Percentiles rank a stretch among this genome's conserved stretches.
Evolutionary conservation across 2,113 vertebrate species (phyloP).

Genomic region (Sminthopsis crassicaudata): DNA sequence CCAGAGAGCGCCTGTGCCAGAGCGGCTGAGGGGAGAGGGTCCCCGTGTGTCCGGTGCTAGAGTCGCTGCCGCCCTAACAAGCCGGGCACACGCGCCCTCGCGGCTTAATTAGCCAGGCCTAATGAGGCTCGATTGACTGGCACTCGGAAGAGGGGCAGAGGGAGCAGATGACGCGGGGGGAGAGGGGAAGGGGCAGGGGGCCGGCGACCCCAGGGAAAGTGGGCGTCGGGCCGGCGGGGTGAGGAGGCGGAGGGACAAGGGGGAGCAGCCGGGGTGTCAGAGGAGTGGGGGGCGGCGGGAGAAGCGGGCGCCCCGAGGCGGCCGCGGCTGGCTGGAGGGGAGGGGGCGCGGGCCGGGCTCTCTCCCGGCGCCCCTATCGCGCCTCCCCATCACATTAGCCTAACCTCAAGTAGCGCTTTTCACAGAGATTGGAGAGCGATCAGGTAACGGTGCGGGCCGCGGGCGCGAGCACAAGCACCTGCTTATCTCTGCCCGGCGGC

Average conservation of each 20-base stretch:
- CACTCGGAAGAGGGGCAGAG: neutral
- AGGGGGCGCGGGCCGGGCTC: constrained; percentile 68
- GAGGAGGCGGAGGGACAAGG: neutral
- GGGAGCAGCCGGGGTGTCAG: neutral
- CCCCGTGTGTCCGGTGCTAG: neutral
- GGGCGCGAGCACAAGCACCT: constrained; percentile 80
- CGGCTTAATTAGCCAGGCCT: neutral
- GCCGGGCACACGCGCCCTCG: neutral
- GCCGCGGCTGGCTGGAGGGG: constrained; percentile 79
- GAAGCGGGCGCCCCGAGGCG: constrained; percentile 53
- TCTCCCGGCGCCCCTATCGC: constrained; percentile 68
- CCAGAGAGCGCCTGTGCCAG: neutral
- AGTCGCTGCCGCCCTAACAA: no score
- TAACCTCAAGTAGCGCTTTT: constrained; percentile 88
- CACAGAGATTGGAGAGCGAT: constrained; percentile 85
- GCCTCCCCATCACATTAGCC: constrained; percentile 80
- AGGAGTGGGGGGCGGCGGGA: no score
- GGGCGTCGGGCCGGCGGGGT: neutral
- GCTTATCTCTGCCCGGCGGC: constrained; percentile 90
- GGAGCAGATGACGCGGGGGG: neutral
- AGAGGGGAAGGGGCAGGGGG: neutral
- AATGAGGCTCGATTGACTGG: neutral
- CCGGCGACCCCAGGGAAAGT: neutral
- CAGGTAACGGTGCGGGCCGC: constrained; percentile 75
- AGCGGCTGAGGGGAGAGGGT: neutral